Conservation (phyloP, 2,113 vertebrate genomes). For the Melanerpes formicivorus region DNA sequence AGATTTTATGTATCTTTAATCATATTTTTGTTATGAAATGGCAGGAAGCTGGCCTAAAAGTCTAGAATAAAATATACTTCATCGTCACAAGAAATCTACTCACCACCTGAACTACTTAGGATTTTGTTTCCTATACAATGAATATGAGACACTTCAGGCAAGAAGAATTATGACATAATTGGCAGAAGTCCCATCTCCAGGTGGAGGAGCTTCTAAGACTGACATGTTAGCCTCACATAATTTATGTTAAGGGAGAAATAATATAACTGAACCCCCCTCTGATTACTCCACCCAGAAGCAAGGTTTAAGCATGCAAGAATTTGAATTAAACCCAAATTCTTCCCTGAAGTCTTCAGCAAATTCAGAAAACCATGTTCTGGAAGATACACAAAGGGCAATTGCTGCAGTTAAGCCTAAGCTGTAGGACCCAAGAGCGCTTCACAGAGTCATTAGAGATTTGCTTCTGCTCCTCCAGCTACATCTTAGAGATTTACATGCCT, state of each 20-base stretch:
- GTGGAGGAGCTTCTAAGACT: constrained; percentile 59
- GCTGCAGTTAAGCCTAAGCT: constrained; percentile 5
- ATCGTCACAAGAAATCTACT: constrained; percentile 34
- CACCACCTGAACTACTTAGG: constrained; percentile 43
- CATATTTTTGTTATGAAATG: constrained; percentile 36
- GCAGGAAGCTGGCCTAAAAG: constrained; percentile 54
- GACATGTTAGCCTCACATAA: constrained; percentile 32
- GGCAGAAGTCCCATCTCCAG: constrained; percentile 67
- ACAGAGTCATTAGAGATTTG: background rate
- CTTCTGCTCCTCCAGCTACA: background rate
- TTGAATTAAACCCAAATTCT: constrained; percentile 44
- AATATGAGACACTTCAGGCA: constrained; percentile 54
- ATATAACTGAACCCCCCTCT: constrained; percentile 13
- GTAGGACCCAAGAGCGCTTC: background rate
- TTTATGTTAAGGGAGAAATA: constrained; percentile 60
- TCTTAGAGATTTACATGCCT: background rate
- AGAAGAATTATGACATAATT: constrained; percentile 59
- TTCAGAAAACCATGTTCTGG: background rate
- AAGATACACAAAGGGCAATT: background rate
- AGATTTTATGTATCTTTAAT: constrained; percentile 35
- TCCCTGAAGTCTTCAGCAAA: background rate
- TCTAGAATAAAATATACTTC: constrained; percentile 30
- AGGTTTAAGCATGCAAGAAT: constrained; percentile 28
- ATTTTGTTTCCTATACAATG: constrained; percentile 44
- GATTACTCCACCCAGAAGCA: constrained; percentile 44